A percentile compares a stretch with the other conserved stretches of the same genome.
These are phyloP conservation scores for Siniperca undulata DNA, from an alignment of 2,797 vertebrate genomes.

Conservation along the genomic window DNA sequence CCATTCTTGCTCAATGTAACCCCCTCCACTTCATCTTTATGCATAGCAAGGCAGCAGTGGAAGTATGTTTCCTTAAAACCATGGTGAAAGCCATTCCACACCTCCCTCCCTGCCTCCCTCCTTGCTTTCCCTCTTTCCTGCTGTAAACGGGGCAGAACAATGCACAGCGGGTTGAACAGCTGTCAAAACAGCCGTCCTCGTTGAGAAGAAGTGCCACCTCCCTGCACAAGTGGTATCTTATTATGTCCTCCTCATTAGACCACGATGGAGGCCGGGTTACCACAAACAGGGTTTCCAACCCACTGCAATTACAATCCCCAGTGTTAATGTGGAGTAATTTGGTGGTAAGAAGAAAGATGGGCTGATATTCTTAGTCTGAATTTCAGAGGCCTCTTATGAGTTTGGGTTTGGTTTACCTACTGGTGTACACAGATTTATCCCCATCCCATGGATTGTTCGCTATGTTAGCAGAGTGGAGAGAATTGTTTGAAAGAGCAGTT, in stretches of 20 bases:
- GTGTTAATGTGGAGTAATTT: slow-evolving; percentile 15
- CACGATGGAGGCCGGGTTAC: slow-evolving; percentile 1
- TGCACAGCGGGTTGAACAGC: slow-evolving; percentile 44
- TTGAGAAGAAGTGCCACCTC: slow-evolving; percentile 48
- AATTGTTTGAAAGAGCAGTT: background rate
- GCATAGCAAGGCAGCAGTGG: slow-evolving; percentile 39
- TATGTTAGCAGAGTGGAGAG: background rate
- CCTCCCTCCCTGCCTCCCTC: slow-evolving; percentile 4
- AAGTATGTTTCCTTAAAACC: slow-evolving; percentile 63
- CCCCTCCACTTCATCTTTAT: slow-evolving; percentile 56
- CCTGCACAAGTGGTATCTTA: slow-evolving; percentile 31
- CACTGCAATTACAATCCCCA: slow-evolving; percentile 9
- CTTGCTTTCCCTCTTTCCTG: slow-evolving; percentile 12
- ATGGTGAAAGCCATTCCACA: slow-evolving; percentile 33
- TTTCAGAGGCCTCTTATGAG: background rate
- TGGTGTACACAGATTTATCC: background rate
- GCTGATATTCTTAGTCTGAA: background rate
- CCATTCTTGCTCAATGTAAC: slow-evolving; percentile 67
- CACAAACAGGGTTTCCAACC: slow-evolving; percentile 23
- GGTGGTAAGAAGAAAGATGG: background rate
- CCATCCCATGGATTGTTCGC: background rate
- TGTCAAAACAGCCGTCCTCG: slow-evolving; percentile 64
- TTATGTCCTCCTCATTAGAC: slow-evolving; percentile 8
- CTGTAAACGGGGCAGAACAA: slow-evolving; percentile 45
- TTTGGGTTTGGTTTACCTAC: slow-evolving; percentile 19